Evolutionary conservation across 2,888 invertebrate genomes (phyloP), one percentile per base, ranked within the genome.

Genomic region (Tribolium freemani): DNA sequence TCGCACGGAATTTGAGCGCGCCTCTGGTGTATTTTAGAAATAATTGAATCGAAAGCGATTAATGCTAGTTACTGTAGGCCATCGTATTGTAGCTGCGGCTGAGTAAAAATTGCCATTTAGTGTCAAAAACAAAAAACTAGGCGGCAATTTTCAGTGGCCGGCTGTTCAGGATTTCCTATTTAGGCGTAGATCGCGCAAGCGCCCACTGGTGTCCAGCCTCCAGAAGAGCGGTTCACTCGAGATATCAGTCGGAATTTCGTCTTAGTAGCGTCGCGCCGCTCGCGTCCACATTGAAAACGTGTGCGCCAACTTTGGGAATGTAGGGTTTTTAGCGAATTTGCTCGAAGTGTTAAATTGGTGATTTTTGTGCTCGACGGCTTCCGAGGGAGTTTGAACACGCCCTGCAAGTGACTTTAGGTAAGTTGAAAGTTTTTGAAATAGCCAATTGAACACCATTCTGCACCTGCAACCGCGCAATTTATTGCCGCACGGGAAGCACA

Each of bases 181-280:
- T 79, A 81, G 82, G 79, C 79, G 81, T 80, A 77, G 79, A 78
- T 80, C 80, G 81, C 82, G 80, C 80, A 77, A 74, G 81, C 82
- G 81, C 79, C 72, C 70, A 46, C 67, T 67, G 74, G 73, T 74
- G 71, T 76, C 75, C 80, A 81, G 80, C 81, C 77, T 81, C 81
- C 81, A 80, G 60, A 60, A 81, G 79, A 77, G 79, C 77, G 76
- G 73, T 76, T 76, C 75, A 75, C 75, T 77, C 73, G 77, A 80
- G 80, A 79, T 80, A 75, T 75, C 78, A 81, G 80, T 81, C 76
- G 79, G 77, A 79, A 78, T 76, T 77, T 72, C 75, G 79, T 76
- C 75, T 69, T 69, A 71, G 69, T 70, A 68, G 76, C 74, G 77
- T 72, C 74, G 74, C 72, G 69, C 60, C 68, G 73, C 75, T 60